phyloP scores from a whole-genome alignment of 2,797 vertebrate species.

The Myotis myotis region DNA sequence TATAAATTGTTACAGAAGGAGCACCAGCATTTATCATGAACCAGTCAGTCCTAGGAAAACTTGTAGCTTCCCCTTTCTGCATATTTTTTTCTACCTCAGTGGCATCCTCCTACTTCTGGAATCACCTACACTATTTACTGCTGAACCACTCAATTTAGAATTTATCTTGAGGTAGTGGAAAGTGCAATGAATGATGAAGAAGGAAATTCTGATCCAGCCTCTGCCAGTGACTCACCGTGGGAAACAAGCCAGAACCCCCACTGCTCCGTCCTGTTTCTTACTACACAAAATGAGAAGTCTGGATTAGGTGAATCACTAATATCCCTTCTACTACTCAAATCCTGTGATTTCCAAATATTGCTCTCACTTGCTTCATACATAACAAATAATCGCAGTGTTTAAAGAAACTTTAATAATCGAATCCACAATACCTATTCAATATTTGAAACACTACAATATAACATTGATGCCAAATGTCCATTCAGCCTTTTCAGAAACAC shows the following conservation, averaged over 20 bases:
- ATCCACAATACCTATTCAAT: neutral
- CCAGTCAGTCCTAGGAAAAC: neutral
- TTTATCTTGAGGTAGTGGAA: slow-evolving; percentile 50
- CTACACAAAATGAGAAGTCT: neutral
- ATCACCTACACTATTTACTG: slow-evolving; percentile 22
- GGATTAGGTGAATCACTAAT: neutral
- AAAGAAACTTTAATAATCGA: neutral
- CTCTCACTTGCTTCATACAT: neutral
- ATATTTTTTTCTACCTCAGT: slow-evolving; percentile 28
- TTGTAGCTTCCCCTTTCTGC: neutral
- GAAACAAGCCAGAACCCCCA: neutral
- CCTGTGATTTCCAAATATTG: neutral
- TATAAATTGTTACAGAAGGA: neutral
- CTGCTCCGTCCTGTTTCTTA: neutral
- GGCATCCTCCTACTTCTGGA: neutral
- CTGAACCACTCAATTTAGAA: slow-evolving; percentile 35
- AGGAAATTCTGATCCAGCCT: slow-evolving; percentile 35
- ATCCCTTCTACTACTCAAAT: neutral
- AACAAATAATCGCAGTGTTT: neutral
- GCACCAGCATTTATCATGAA: neutral
- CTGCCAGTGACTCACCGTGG: neutral
- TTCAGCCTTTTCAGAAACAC: neutral
- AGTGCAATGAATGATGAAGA: neutral
- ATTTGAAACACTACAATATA: neutral
- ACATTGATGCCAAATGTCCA: neutral